These are phyloP conservation scores for Monomorium pharaonis DNA, from an alignment of 1,140 invertebrate genomes.

Conservation along the genomic window DNA sequence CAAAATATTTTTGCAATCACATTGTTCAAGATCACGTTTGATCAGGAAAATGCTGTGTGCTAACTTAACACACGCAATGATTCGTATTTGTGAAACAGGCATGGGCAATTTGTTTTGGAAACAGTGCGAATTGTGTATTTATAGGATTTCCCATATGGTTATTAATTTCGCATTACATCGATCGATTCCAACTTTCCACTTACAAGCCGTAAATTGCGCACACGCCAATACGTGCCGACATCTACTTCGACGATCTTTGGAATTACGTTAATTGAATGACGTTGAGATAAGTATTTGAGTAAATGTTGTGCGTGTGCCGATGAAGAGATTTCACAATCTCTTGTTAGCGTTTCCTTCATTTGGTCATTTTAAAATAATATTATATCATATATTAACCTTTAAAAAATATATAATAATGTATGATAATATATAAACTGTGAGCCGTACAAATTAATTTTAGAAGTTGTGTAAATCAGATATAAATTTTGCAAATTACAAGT, in stretches of 20 bases:
- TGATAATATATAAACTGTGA: not conserved
- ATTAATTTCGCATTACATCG: conserved; percentile 73
- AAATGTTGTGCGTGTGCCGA: not conserved
- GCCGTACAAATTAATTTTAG: not conserved
- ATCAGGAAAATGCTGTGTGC: not conserved
- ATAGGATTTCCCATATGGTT: conserved; percentile 66
- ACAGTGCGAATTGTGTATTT: conserved; percentile 61
- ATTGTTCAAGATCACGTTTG: not conserved
- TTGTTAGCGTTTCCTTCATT: not conserved
- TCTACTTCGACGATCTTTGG: conserved; percentile 53
- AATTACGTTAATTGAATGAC: conserved; percentile 63
- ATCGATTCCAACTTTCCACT: conserved; percentile 69
- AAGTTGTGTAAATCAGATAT: not conserved
- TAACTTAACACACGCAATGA: no score
- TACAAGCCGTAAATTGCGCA: conserved; percentile 58
- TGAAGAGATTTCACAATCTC: not conserved
- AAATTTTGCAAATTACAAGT: not conserved
- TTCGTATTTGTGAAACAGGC: no score
- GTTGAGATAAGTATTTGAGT: conserved; percentile 1
- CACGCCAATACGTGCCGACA: conserved; percentile 36
- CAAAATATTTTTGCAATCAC: not conserved
- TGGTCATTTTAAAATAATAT: not conserved
- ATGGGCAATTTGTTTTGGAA: not conserved
- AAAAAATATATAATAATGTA: no score
- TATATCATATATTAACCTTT: no score